Evolutionary conservation across 2,797 vertebrate species (phyloP), one percentile per base, ranked within the genome.

Genomic region (Epinephelus malabaricus): DNA sequence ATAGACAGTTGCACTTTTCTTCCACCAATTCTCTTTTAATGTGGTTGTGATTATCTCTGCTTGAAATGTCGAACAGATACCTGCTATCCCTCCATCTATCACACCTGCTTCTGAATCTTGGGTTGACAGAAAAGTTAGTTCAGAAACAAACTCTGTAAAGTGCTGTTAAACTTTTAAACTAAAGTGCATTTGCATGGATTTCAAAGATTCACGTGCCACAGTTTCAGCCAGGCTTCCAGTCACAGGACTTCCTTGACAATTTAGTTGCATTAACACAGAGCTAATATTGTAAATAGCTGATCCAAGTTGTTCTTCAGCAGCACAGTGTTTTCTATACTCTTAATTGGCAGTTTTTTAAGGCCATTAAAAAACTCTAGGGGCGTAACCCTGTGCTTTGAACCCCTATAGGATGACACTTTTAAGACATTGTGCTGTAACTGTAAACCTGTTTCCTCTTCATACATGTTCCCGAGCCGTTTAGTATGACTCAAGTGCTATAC

Each of bases 51-150:
- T 82, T 55, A 69, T 72, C 14, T 70, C 18, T 0, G 11, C 66
- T 66, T 70, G 23, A 84, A 79, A 84, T 82, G 71, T 72, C 56
- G 0, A 53, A 80, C 40, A 65, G 30, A 72, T 9, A 62, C 12
- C 40, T 63, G 6, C 6, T 21, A 4, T 46, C 2, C 5, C 1
- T 30, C 19, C 3, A 9, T 43, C 50, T 11, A 49, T 43, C 54
- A 60, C 4, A 58, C 10, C 38, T 63, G 0, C 2, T 45, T 30
- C 14, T 30, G 51, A 21, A 38, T 55, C 2, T 10, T 18, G 12
- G 2, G 5, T 49, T 0, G 2, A 30, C 2, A 1, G 1, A 50
- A 54, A 30, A 46, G 34, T 69, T 73, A 2, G 27, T 25, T 74
- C 9, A 18, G 1, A 19, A 19, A 40, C 2, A 45, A 47, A 23